Base-by-base conservation (phyloP, 1,140 invertebrate genomes). In the Neodiprion virginianus region DNA sequence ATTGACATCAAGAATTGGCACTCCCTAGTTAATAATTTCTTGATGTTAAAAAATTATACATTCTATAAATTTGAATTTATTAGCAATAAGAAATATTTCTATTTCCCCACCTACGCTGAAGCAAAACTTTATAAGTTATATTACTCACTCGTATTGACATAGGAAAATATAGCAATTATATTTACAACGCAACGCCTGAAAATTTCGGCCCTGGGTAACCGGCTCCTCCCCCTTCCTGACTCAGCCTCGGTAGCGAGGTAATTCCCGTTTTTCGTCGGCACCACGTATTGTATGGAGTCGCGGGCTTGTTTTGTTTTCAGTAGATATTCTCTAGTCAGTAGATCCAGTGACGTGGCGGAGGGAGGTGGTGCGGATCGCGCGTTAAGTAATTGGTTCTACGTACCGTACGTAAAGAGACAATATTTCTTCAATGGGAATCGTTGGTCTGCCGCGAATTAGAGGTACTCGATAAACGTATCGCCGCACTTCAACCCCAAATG, bases 251-350 rank as follows among this genome's bases (percentile, higher is more conserved):
- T 61, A 5, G 53, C 53, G 53, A 61, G 53, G 11, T 14, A 61
- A 61, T 61, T 61, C 53, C 53, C 11, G 53, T 61, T 61, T 12
- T 40, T 14, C 11, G 53, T 61, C 28, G 28, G 28, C 53, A 61
- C n/a, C 1, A 40, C 28, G 28, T 40, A 40, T 40, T 40, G 53
- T 61, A 40, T 2, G 28, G 28, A 40, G n/a, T 5, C 11, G 53
- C 53, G 53, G 28, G 53, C 53, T 61, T 61, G 53, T 61, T 61
- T 61, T 61, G 53, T 61, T 61, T 61, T 61, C 53, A 17, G 53
- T 61, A 61, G 11, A 61, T 14, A 61, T 61, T 61, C n/a, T 12
- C 53, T 17, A 61, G 11, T 23, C 67, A 69, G 67, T 69, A 69
- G 67, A 11, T 47, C 40, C 40, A 21, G 11, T 69, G 67, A 69